Evolutionary conservation across 2,113 vertebrate genomes (phyloP).

Genomic region (Oenanthe oenanthe): DNA sequence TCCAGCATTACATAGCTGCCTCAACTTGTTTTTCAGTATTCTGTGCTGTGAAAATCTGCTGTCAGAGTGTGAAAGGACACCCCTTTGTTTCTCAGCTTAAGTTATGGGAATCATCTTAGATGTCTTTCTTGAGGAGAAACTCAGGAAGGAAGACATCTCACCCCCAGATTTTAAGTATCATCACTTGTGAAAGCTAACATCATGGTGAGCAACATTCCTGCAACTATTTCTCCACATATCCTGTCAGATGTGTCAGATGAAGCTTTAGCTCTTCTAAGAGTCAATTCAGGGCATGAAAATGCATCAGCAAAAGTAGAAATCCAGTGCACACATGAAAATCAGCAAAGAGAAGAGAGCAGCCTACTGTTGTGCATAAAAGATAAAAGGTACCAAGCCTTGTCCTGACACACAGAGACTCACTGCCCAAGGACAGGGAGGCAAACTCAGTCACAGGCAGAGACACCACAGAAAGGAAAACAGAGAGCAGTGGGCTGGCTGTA

Average conservation of each 20-base stretch:
- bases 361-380: not conserved
- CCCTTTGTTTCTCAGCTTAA: not conserved
- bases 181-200: not conserved
- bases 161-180: not conserved
- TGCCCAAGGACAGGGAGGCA: rapidly evolving
- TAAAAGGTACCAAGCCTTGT: not conserved
- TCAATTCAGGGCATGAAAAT: not conserved
- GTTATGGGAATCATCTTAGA: not conserved
- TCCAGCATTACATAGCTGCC: rapidly evolving
- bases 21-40: rapidly evolving
- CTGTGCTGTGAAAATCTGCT: not conserved
- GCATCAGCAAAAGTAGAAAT: not conserved
- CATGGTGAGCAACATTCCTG: not conserved
- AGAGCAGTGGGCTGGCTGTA: not conserved
- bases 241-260: not conserved
- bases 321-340: not conserved
- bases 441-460: not conserved
- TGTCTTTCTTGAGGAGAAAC: not conserved
- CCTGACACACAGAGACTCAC: not conserved
- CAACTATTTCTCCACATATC: not conserved
- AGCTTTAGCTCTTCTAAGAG: not conserved
- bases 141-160: not conserved
- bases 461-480: not conserved
- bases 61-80: not conserved
- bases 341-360: not conserved